Evolutionary conservation across 2,797 vertebrate genomes (phyloP).

Genomic region (Pogoniulus pusillus): DNA sequence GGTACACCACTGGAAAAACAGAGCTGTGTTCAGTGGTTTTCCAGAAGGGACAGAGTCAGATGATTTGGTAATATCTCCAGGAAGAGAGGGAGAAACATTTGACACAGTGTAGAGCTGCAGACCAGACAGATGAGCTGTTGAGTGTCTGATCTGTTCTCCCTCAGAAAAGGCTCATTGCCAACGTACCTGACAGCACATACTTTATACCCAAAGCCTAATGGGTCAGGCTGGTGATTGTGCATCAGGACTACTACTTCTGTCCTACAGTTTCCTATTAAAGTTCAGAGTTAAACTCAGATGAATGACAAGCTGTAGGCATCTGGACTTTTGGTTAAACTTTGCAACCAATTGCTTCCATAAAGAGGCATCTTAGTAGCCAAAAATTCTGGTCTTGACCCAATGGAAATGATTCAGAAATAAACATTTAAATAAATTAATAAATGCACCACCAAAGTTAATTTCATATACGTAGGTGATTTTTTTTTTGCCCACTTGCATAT

Average conservation of each 20-base stretch:
- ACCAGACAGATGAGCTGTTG: background rate
- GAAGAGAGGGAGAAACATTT: background rate
- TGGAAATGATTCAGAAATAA: background rate
- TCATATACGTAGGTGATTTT: background rate
- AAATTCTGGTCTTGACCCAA: background rate
- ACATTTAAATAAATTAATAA: background rate
- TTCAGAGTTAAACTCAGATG: background rate
- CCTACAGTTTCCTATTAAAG: background rate
- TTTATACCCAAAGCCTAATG: background rate
- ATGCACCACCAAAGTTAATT: background rate
- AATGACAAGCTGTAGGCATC: background rate
- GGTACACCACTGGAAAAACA: rapidly evolving
- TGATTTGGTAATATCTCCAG: background rate
- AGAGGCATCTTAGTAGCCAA: background rate
- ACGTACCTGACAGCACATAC: background rate
- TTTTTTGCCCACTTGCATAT: background rate
- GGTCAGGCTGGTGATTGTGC: background rate
- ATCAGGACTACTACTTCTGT: background rate
- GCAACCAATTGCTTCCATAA: background rate
- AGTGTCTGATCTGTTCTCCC: background rate
- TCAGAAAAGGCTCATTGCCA: background rate
- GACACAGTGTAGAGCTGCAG: rapidly evolving
- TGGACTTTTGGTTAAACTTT: background rate
- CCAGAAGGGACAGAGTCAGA: background rate
- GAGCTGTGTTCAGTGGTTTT: background rate